These are phyloP conservation scores for Aelia acuminata DNA, from an alignment of 2,888 invertebrate species.

Conservation along the genomic window DNA sequence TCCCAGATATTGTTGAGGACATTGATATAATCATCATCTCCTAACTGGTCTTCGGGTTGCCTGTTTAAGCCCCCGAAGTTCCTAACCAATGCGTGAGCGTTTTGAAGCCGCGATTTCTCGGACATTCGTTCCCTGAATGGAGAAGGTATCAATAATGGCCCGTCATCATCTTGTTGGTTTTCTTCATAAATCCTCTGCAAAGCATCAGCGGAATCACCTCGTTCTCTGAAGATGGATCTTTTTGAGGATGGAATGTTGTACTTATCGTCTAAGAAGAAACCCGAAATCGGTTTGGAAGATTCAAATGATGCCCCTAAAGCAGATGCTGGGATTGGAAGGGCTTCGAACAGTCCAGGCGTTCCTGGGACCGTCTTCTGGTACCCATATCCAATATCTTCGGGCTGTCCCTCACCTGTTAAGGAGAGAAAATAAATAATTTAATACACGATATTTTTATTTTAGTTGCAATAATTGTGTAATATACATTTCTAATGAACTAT, in stretches of 20 bases:
- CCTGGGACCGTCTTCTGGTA: conserved; percentile 68
- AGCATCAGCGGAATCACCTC: conserved; percentile 64
- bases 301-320: conserved; percentile 62
- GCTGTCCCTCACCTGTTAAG: conserved; percentile 68
- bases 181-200: conserved; percentile 64
- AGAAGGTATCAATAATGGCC: conserved; percentile 63
- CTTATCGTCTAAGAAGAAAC: conserved; percentile 65
- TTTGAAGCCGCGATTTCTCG: conserved; percentile 61
- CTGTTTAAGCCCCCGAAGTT: conserved; percentile 63
- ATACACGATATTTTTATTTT: background rate
- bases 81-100: conserved; percentile 60
- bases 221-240: conserved; percentile 67
- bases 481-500: background rate
- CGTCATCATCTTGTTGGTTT: conserved; percentile 61
- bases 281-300: conserved; percentile 64
- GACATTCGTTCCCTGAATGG: conserved; percentile 66
- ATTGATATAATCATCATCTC: conserved; percentile 72
- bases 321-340: conserved; percentile 62
- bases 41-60: conserved; percentile 62
- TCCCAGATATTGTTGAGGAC: conserved; percentile 74
- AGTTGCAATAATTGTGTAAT: background rate
- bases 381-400: conserved; percentile 70
- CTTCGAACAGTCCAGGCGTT: conserved; percentile 64
- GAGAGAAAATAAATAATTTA: background rate
- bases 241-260: conserved; percentile 61